Base-by-base conservation (phyloP, 2,113 vertebrate genomes). In the Anhinga rufa region DNA sequence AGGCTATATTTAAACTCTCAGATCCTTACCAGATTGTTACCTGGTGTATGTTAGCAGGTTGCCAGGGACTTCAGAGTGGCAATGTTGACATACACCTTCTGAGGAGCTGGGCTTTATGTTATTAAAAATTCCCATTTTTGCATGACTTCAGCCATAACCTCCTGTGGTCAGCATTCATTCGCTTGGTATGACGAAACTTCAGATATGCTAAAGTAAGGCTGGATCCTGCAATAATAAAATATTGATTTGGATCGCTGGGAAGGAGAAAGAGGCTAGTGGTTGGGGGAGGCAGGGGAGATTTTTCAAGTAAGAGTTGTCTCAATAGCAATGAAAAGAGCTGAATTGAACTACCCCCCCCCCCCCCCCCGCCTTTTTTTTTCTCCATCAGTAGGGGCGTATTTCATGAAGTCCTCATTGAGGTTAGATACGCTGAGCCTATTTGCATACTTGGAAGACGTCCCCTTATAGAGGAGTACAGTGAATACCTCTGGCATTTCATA, bases 381-480 rank as follows among this genome's bases (percentile, higher is more conserved):
- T 16, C 49, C 57, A n/a, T 94, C 89, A 82, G 62, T 54, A 77
- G 46, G 68, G 82, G 55, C 81, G 74, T 91, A 88, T 97, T 96
- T 94, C 84, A 62, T 91, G 70, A 95, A 89, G 78, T 90, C 62
- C 29, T 79, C 38, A 64, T 52, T 94, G 92, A 95, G 78, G 78
- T 82, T 92, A 71, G 89, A 82, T 96, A 68, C 1, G 3, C 91
- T 48, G 64, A 86, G 84, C 70, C 44, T 20, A 92, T 96, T 92
- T 96, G 89, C 92, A 96, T 95, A 86, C 75, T 94, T 96, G 94
- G 93, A 97, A 95, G 62, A 77, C 15, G n/a, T 96, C 46, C 78
- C 62, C 66, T 62, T 82, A 66, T 34, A 96, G 68, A 97, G 51
- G 68, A 95, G 78, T 21, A 61, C 62, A 52, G 64, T 70, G 94